Conservation (phyloP, 2,113 vertebrate species). For the Platanista minor region DNA sequence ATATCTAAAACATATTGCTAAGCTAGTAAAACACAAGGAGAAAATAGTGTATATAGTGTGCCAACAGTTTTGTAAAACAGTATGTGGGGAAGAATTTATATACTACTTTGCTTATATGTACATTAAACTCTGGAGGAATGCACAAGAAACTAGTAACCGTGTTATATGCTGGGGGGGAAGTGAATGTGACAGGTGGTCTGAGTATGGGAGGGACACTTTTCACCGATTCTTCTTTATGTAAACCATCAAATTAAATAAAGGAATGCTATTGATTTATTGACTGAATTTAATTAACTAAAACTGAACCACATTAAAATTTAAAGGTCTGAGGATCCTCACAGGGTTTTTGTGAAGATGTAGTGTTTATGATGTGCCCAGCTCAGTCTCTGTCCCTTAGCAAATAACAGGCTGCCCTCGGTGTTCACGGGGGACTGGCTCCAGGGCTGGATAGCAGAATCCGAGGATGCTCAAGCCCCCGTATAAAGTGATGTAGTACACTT, state of each 20-base stretch:
- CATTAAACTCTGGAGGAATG: not conserved
- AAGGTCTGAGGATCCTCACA: not conserved
- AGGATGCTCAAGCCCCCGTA: not conserved
- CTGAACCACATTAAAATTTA: not conserved
- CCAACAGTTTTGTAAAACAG: not conserved
- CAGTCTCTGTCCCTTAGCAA: not conserved
- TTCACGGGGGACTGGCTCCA: not conserved
- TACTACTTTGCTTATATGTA: not conserved
- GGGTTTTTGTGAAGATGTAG: not conserved
- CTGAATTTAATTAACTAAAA: not conserved
- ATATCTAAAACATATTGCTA: not conserved
- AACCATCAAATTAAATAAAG: not conserved
- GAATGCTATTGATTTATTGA: not conserved
- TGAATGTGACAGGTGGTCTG: not conserved
- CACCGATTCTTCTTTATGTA: not conserved
- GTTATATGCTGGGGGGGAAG: not conserved
- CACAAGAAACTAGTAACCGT: not conserved
- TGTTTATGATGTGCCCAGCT: not conserved
- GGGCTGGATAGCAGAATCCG: not conserved
- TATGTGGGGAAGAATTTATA: not conserved
- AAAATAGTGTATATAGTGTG: not conserved
- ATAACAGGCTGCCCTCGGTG: not conserved
- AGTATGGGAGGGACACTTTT: not conserved
- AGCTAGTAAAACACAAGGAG: not conserved
- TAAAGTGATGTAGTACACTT: not conserved